Base-by-base conservation (phyloP, 2,113 vertebrate genomes). In the Cyanocitta stelleri region DNA sequence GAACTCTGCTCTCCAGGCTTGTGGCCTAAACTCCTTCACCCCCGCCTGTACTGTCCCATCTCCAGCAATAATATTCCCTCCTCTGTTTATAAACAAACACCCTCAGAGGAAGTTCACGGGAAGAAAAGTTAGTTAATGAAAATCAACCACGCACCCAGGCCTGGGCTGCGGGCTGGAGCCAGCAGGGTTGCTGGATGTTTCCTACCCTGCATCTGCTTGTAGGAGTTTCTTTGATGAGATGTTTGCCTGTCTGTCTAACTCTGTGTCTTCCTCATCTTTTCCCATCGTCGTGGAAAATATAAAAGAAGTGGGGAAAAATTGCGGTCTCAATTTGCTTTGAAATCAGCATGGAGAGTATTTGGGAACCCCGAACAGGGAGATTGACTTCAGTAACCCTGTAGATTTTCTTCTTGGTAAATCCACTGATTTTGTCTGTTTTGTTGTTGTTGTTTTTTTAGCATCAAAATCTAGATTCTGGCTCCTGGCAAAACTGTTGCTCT, bases 41-140 rank as follows among this genome's bases (percentile, higher is more conserved):
- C 48, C 66, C 54, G 67, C 76, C 84, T 26, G 32, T 68, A n/a
- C 39, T 83, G 41, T 87, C 84, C 71, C 73, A 61, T 86, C 86
- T 96, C 94, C 96, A 94, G 96, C 71, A 96, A 88, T 88, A 93
- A 95, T 95, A 94, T 92, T 78, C 69, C 94, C 81, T 95, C 63
- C 71, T 96, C 92, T 98, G 95, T 98, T 98, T 97, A 97, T 97
- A 98, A 98, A 97, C 96, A 98, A 96, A 75, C 66, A 79, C 93
- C 96, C 76, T 63, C 59, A 62, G 85, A 96, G 93, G 92, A 91
- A 87, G 94, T 89, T 95, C 66, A 92, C 73, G 67, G 96, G 85
- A 95, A 96, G 79, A 92, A 78, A 85, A 87, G 85, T 92, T 80
- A 89, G 83, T 96, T 96, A 80, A 96, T 91, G 89, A 92, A 92